Evolutionary conservation across 2,113 vertebrate species (phyloP), one percentile per base, ranked within the genome.

Genomic region (Arizona elegans): DNA sequence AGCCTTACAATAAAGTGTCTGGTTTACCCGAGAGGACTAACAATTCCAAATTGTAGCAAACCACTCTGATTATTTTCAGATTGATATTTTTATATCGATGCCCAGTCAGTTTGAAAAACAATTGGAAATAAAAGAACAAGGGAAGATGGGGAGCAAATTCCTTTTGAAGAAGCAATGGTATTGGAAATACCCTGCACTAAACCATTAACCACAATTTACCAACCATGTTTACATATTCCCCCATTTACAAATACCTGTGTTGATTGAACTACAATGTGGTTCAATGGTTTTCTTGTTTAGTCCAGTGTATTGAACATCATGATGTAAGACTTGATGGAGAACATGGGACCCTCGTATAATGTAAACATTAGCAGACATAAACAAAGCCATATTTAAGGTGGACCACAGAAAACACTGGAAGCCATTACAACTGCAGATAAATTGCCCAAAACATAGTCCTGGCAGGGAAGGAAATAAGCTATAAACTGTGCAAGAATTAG

Each of bases 21-120:
- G 91, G 53, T 87, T 92, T 56, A 93, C 86, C 5, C 6, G 5
- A 13, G 11, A 87, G 21, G 43, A 87, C 23, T 87, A 87, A 50
- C 86, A 87, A 50, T 15, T 38, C 70, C 70, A 81, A 38, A 38
- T 38, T 38, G 33, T 21, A 81, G 33, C 70, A 81, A 81, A 19
- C 17, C 70, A 38, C 17, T 81, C n/a, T 81, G 33, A 81, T 81
- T 38, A 38, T 53, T 21, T 47, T 90, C 89, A 92, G 15, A 13
- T 23, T 56, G 91, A 75, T 86, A 93, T 62, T 94, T 88, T 10
- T 38, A 88, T 26, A 23, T 38, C 88, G 87, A 3, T 93, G 87
- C 91, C 92, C 8, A 55, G 55, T 47, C 59, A 33, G 1, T 54
- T 81, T 24, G 65, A n/a, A 38, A 81, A 29, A 43, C 43, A n/a